phyloP scores from a whole-genome alignment of 2,888 invertebrate genomes.

The Drosophila subsilvestris region DNA sequence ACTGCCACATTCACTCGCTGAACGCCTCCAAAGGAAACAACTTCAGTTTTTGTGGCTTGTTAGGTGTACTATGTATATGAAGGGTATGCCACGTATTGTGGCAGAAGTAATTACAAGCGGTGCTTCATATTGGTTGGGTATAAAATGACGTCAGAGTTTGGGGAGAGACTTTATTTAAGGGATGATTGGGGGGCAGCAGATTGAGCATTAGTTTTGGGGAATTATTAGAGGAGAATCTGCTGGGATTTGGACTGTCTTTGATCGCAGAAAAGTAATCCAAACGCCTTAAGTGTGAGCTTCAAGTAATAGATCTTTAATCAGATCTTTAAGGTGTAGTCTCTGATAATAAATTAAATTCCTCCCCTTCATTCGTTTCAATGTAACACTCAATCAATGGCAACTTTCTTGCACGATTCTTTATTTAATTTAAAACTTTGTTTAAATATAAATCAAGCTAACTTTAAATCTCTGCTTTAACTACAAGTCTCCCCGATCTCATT shows the following conservation, averaged over 20 bases:
- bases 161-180: background rate
- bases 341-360: no score
- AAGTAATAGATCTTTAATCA: no score
- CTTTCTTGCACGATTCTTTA: no score
- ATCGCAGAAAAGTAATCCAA: background rate
- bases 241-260: background rate
- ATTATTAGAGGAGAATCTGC: background rate
- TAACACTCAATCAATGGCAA: no score
- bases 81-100: background rate
- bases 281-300: no score
- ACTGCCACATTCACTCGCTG: background rate
- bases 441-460: no score
- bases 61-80: conserved; percentile 12
- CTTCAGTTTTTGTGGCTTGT: conserved; percentile 42
- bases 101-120: conserved; percentile 46
- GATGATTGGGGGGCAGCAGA: background rate
- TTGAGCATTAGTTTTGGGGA: background rate
- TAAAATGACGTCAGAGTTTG: conserved; percentile 27
- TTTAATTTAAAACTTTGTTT: no score
- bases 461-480: no score
- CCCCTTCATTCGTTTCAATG: no score
- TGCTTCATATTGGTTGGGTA: conserved; percentile 10
- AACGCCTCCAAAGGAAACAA: conserved; percentile 19
- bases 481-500: background rate
- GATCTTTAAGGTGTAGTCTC: no score